Conservation (phyloP, 2,113 vertebrate species). For the Oxygymnocypris stewartii region DNA sequence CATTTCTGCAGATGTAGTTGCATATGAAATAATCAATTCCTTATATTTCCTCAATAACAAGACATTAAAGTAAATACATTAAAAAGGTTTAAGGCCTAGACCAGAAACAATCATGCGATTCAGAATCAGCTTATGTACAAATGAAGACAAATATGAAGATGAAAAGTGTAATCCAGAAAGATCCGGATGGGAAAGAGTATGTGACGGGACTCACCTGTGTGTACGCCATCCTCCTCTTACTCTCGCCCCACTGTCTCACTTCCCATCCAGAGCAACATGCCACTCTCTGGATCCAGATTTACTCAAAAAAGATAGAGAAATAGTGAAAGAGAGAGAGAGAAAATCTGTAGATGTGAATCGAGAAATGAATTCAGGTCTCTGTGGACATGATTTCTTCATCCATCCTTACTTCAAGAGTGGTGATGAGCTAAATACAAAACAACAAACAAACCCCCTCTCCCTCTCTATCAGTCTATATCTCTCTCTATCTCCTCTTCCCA, state of each 20-base stretch:
- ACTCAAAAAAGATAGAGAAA: not conserved
- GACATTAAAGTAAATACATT: not conserved
- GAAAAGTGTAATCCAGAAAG: not conserved
- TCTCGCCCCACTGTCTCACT: conserved; percentile 38
- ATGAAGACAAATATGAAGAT: not conserved
- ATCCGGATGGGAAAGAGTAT: conserved; percentile 19
- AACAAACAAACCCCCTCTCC: conserved; percentile 22
- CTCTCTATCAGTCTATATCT: conserved; percentile 2
- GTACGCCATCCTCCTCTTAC: conserved; percentile 57
- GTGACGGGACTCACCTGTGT: conserved; percentile 53
- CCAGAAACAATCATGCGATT: not conserved
- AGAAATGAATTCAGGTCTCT: conserved; percentile 23
- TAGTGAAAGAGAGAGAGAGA: conserved; percentile 4
- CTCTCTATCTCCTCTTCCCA: conserved; percentile 21
- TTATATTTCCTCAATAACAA: not conserved
- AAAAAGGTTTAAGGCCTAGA: conserved; percentile 4
- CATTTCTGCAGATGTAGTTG: not conserved
- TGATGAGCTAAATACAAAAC: conserved; percentile 39
- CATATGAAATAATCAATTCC: too few relatives aligned
- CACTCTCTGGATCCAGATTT: conserved; percentile 34
- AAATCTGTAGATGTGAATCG: conserved; percentile 1
- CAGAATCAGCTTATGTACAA: not conserved
- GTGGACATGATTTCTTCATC: not conserved
- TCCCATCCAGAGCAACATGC: conserved; percentile 48
- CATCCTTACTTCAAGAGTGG: conserved; percentile 31